Base-by-base conservation (phyloP, 2,888 invertebrate genomes). In the Zele albiditarsus region DNA sequence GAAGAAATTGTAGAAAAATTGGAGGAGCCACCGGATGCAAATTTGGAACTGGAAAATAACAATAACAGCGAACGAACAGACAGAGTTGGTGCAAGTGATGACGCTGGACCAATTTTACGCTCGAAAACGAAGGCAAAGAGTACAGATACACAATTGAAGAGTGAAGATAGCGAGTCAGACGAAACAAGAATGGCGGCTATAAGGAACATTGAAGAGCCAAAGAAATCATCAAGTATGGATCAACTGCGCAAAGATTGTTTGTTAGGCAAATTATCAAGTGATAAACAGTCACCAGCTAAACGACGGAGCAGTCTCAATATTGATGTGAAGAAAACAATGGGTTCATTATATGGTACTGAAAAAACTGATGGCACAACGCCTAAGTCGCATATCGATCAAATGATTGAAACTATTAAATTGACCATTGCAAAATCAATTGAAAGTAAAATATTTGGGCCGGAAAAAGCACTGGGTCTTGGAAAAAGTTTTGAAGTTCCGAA, bases 381-480 rank as follows among this genome's bases (percentile, higher is more conserved):
- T 0, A 86, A 86, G 46, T 86, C 86, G 0, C 84, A 87, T 20
- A 87, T 89, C 69, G 89, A 89, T 78, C 85, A 87, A 73, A 89
- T 89, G 88, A 89, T 89, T 71, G 87, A 88, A 49, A 83, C 84
- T 57, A 88, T 89, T 23, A 89, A 89, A 75, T 75, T 88, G 5
- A 86, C 83, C 0, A 89, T 89, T 25, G 88, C 84, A 0, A 88
- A 89, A 71, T 83, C 87, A 0, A 89, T 89, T 28, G 88, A 89
- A 67, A 87, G 82, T 69, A 88, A 87, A 72, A 85, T 87, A 27
- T 87, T 84, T 31, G 83, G 84, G 0, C 82, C 85, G 0, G 87
- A 87, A 3, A 88, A 87, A 71, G 78, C 78, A 70, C 80, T 86
- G 12, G 82, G 81, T 25, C 73, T 88, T 57, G 82, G 76, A 31